Percentiles rank a stretch among this genome's conserved stretches.
These are phyloP conservation scores for Trissonchulus sp. DNA, from an alignment of 2,888 invertebrate species.

Conservation along the genomic window DNA sequence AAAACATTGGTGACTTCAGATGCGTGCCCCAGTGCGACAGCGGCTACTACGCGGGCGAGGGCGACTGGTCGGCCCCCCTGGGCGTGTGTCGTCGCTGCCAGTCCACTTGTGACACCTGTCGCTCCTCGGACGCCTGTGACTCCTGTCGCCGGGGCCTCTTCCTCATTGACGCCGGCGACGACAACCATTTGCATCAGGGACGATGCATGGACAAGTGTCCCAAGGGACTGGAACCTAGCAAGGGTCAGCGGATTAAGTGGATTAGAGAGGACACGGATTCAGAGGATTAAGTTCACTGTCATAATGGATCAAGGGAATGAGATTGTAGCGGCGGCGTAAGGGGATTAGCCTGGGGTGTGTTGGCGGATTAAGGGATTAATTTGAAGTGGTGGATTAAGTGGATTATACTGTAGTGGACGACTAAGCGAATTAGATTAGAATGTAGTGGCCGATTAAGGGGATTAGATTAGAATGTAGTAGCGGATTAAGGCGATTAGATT, in stretches of 20 bases:
- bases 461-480: too few species aligned
- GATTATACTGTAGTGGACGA: too few species aligned
- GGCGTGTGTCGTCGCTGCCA: slow-evolving; percentile 36
- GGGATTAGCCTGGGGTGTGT: too few species aligned
- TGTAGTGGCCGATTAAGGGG: too few species aligned
- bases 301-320: too few species aligned
- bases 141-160: slow-evolving; percentile 47
- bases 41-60: slow-evolving; percentile 39
- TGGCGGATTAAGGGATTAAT: too few species aligned
- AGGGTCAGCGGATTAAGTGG: background rate
- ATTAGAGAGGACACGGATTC: too few species aligned
- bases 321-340: too few species aligned
- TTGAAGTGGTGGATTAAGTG: too few species aligned
- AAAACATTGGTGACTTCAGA: background rate
- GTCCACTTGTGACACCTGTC: slow-evolving; percentile 12
- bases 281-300: too few species aligned
- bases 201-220: slow-evolving; percentile 49
- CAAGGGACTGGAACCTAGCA: background rate
- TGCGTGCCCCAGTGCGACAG: slow-evolving; percentile 42
- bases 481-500: too few species aligned
- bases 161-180: slow-evolving; percentile 44
- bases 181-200: slow-evolving; percentile 45
- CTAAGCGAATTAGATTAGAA: too few species aligned
- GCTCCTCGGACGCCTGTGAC: slow-evolving; percentile 40
- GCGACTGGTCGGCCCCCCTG: slow-evolving; percentile 43